Percentiles rank a stretch among this genome's conserved stretches.
These are phyloP conservation scores for Chloroclysta siterata DNA, from an alignment of 2,888 invertebrate species.

Conservation along the genomic window DNA sequence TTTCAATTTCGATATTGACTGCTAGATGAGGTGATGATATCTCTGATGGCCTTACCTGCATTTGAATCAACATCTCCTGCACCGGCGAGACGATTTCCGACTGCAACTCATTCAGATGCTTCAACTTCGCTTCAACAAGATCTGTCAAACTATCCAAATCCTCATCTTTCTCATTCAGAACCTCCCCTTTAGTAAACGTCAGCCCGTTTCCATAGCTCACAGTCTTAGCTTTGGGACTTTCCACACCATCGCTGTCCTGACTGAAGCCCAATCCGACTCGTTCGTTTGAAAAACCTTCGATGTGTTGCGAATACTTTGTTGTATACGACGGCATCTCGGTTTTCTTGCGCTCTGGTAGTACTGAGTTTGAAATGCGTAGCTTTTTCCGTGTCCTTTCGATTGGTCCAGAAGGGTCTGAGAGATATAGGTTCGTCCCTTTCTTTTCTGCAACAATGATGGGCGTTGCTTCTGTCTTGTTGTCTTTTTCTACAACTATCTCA, in stretches of 20 bases:
- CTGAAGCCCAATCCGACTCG: conserved; percentile 79
- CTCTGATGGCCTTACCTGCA: conserved; percentile 72
- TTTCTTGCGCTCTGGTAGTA: conserved; percentile 67
- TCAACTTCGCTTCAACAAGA: conserved; percentile 80
- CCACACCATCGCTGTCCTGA: conserved; percentile 56
- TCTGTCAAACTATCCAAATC: conserved; percentile 68
- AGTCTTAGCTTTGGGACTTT: conserved; percentile 61
- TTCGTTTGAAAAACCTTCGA: conserved; percentile 76
- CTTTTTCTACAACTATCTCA: conserved; percentile 41
- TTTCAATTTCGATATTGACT: no score
- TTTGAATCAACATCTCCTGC: conserved; percentile 83
- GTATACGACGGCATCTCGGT: conserved; percentile 68
- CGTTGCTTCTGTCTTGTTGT: conserved; percentile 46
- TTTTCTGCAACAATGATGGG: conserved; percentile 51
- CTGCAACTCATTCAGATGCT: conserved; percentile 79
- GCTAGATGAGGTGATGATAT: no score
- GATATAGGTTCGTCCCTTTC: conserved; percentile 70
- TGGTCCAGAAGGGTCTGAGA: conserved; percentile 58
- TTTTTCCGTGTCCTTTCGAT: conserved; percentile 68
- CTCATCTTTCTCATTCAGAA: conserved; percentile 72
- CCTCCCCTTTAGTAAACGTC: conserved; percentile 82
- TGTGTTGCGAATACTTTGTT: conserved; percentile 75
- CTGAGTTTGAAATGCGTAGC: conserved; percentile 75
- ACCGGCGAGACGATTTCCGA: conserved; percentile 77
- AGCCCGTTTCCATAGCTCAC: conserved; percentile 75